Evolutionary conservation across 2,113 vertebrate genomes (phyloP).

Genomic region (Tympanuchus pallidicinctus): DNA sequence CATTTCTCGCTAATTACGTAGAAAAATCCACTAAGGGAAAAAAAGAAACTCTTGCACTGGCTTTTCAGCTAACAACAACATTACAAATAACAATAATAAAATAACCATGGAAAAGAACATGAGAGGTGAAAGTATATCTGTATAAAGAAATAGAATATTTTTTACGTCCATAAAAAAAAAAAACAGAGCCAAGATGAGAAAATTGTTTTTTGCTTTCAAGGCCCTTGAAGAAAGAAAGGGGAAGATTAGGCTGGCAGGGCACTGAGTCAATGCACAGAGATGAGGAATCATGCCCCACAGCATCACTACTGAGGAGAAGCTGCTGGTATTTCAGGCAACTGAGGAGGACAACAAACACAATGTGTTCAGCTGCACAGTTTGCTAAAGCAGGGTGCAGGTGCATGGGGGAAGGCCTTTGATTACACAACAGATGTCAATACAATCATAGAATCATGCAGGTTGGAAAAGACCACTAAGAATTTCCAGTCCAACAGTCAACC

Average conservation of each 20-base stretch:
- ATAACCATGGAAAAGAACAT: background rate
- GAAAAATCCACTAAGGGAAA: background rate
- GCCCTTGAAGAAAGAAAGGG: slow-evolving; percentile 42
- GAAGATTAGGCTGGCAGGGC: slow-evolving; percentile 17
- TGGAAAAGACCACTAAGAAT: no score
- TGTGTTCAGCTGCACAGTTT: background rate
- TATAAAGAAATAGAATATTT: slow-evolving; percentile 33
- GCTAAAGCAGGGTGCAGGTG: rapidly evolving
- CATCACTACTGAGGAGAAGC: slow-evolving; percentile 10
- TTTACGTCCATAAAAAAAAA: slow-evolving; percentile 3
- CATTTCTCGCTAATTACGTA: slow-evolving; percentile 26
- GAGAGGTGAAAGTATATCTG: slow-evolving; percentile 5
- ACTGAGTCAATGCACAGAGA: slow-evolving; percentile 30
- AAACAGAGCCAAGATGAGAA: slow-evolving; percentile 4
- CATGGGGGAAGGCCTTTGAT: background rate
- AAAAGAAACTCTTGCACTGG: background rate
- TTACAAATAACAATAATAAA: no score
- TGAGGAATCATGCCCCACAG: slow-evolving; percentile 8
- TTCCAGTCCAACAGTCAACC: no score
- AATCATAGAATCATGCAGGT: no score
- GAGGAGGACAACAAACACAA: background rate
- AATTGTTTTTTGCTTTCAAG: background rate
- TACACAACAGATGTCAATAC: background rate
- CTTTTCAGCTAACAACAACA: slow-evolving; percentile 22
- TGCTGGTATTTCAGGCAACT: background rate